A percentile compares a stretch with the other conserved stretches of the same genome.
phyloP scores from a whole-genome alignment of 2,888 invertebrate genomes.

The Zaprionus obscuricornis region DNA sequence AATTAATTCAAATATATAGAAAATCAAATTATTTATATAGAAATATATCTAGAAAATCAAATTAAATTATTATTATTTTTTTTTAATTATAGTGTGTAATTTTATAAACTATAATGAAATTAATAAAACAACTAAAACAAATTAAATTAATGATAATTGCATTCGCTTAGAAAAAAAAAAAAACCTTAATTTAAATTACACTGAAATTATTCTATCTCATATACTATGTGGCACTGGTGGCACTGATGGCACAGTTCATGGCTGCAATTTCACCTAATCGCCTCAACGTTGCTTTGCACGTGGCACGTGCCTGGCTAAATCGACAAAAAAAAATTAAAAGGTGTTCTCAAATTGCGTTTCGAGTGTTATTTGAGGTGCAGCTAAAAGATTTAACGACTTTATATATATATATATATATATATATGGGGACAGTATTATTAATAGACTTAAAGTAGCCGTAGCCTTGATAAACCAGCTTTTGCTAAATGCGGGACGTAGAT shows the following conservation, averaged over 20 bases:
- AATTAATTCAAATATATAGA: too few species aligned
- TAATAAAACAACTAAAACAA: neutral
- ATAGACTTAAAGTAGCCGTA: conserved; percentile 53
- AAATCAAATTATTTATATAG: too few species aligned
- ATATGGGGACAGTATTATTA: conserved; percentile 44
- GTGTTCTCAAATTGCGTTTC: conserved; percentile 17
- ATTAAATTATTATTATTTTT: too few species aligned
- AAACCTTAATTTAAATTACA: conserved; percentile 12
- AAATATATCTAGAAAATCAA: too few species aligned
- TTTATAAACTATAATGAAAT: neutral
- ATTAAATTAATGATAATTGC: neutral
- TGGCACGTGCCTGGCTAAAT: conserved; percentile 56
- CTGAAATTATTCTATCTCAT: conserved; percentile 10
- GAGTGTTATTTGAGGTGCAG: conserved; percentile 19
- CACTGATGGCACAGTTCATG: conserved; percentile 31
- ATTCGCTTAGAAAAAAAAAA: neutral
- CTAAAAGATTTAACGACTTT: neutral
- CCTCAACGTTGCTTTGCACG: conserved; percentile 34
- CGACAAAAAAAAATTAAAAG: neutral
- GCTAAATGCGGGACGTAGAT: conserved; percentile 4
- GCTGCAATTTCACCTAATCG: conserved; percentile 1
- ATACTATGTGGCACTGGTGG: conserved; percentile 4
- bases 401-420: too few species aligned
- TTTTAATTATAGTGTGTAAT: too few species aligned
- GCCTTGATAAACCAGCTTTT: conserved; percentile 63